phyloP scores from a whole-genome alignment of 1,140 invertebrate species.

The Bombus haemorrhoidalis region DNA sequence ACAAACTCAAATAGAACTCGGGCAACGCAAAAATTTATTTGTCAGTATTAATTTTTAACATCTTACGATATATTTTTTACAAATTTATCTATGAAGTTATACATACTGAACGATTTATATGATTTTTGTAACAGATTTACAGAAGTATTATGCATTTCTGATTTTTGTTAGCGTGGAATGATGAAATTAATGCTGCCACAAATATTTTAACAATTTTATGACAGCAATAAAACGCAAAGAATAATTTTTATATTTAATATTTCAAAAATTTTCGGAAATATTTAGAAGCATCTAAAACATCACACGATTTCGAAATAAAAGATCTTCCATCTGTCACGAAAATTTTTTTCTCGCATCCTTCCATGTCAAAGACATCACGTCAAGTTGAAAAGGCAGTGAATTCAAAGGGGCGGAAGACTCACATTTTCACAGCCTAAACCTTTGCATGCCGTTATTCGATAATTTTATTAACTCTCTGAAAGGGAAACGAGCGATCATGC shows the following conservation, averaged over 20 bases:
- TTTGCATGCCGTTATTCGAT: constrained; percentile 8
- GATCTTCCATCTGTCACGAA: neutral
- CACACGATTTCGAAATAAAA: neutral
- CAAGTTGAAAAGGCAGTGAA: too few relatives aligned
- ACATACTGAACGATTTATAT: neutral
- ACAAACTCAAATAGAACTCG: neutral
- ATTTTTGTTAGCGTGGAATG: too few relatives aligned
- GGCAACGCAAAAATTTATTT: neutral
- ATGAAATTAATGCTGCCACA: too few relatives aligned
- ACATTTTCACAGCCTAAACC: neutral
- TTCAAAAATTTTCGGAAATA: neutral
- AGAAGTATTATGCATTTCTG: too few relatives aligned
- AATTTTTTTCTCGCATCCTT: neutral
- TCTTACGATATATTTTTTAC: neutral
- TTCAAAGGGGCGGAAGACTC: too few relatives aligned
- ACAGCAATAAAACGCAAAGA: too few relatives aligned
- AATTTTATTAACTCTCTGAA: constrained; percentile 37
- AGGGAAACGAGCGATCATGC: constrained; percentile 38
- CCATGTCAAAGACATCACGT: neutral
- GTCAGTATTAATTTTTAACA: neutral
- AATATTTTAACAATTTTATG: too few relatives aligned
- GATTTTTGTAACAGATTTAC: neutral
- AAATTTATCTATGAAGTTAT: neutral
- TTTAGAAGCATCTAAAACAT: neutral
- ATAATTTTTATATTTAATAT: too few relatives aligned